phyloP scores from a whole-genome alignment of 2,888 invertebrate genomes.

The Ochropleura leucogaster region DNA sequence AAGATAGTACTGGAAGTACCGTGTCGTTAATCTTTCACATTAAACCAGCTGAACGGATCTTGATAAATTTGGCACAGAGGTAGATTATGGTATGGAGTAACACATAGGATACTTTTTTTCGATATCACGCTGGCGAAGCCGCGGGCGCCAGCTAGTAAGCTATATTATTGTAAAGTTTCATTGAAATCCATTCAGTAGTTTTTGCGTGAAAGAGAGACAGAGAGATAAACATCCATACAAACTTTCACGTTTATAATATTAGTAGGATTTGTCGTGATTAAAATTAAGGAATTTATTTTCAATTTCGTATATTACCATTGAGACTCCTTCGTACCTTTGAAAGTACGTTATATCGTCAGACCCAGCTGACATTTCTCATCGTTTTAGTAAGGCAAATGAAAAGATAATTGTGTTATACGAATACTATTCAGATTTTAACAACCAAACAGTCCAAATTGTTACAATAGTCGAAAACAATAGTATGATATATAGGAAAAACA shows the following conservation, averaged over 20 bases:
- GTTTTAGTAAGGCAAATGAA: not conserved
- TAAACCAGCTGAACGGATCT: too few species aligned
- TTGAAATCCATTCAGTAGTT: too few species aligned
- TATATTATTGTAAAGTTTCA: too few species aligned
- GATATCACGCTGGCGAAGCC: too few species aligned
- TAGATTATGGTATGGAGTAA: too few species aligned
- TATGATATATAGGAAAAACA: not conserved
- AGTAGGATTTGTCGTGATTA: not conserved
- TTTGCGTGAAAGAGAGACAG: too few species aligned
- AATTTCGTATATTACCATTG: not conserved
- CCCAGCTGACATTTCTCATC: not conserved
- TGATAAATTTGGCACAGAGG: too few species aligned
- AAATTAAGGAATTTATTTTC: not conserved
- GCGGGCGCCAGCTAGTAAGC: too few species aligned
- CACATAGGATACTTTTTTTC: too few species aligned
- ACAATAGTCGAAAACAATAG: not conserved
- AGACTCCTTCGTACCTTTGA: not conserved
- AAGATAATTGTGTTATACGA: not conserved
- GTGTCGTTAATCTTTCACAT: too few species aligned
- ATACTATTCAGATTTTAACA: not conserved
- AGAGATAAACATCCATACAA: too few species aligned
- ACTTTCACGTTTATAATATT: too few species aligned
- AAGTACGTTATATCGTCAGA: not conserved
- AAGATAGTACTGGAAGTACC: not conserved
- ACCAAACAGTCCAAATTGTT: not conserved